Evolutionary conservation across 2,888 invertebrate genomes (phyloP).

Genomic region (Ormyrus pomaceus): DNA sequence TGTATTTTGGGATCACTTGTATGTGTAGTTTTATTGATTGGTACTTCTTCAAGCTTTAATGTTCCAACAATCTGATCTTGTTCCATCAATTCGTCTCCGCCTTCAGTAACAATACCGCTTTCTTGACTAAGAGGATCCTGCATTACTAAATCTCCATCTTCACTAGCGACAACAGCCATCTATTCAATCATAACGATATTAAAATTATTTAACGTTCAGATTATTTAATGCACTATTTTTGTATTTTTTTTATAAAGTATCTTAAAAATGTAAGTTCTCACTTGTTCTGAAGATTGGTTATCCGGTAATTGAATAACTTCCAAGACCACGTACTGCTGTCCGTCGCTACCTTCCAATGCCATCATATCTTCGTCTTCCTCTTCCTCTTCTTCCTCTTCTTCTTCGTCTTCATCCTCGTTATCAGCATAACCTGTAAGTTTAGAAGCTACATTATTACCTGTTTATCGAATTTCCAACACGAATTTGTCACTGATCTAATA

Average conservation of each 20-base stretch:
- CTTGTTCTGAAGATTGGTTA: slow-evolving; percentile 82
- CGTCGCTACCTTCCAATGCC: slow-evolving; percentile 84
- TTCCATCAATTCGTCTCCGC: slow-evolving; percentile 75
- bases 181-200: slow-evolving; percentile 44
- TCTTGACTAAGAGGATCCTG: slow-evolving; percentile 73
- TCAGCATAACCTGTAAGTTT: slow-evolving; percentile 74
- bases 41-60: slow-evolving; percentile 51
- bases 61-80: slow-evolving; percentile 67
- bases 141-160: slow-evolving; percentile 74
- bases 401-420: slow-evolving; percentile 77
- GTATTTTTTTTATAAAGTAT: background rate
- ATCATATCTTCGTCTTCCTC: slow-evolving; percentile 81
- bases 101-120: slow-evolving; percentile 76
- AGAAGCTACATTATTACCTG: slow-evolving; percentile 66
- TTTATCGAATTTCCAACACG: slow-evolving; percentile 61
- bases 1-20: slow-evolving; percentile 69
- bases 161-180: slow-evolving; percentile 77
- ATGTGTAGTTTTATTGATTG: slow-evolving; percentile 67
- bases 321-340: slow-evolving; percentile 92
- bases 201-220: slow-evolving; percentile 23
- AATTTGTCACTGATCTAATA: slow-evolving; percentile 71
- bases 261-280: slow-evolving; percentile 62
- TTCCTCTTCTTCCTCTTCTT: slow-evolving; percentile 75
- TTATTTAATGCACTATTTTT: slow-evolving; percentile 4
- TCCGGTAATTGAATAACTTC: slow-evolving; percentile 89